A percentile compares a stretch with the other conserved stretches of the same genome.
Evolutionary conservation across 2,113 vertebrate genomes (phyloP).

Genomic region (Lophochroa leadbeateri): DNA sequence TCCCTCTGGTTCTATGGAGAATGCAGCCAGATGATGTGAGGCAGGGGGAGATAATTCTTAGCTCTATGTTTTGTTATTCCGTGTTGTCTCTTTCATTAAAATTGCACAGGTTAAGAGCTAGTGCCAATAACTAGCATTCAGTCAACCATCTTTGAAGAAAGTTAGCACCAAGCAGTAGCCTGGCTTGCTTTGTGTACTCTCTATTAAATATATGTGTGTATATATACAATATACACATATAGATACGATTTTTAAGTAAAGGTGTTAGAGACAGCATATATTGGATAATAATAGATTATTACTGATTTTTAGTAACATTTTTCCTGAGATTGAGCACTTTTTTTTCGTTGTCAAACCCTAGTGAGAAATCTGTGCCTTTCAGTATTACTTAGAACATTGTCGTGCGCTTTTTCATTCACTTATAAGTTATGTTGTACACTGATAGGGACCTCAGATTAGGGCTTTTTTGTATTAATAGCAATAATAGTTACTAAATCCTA

Average conservation of each 20-base stretch:
- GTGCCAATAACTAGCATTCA: neutral
- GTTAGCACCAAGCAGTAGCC: neutral
- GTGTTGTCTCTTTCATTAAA: slow-evolving; percentile 49
- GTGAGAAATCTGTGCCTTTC: neutral
- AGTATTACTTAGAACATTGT: neutral
- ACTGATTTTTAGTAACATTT: neutral
- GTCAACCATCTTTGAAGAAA: neutral
- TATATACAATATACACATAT: accelerated
- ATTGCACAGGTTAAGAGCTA: slow-evolving; percentile 41
- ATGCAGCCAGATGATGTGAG: slow-evolving; percentile 82
- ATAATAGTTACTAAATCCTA: neutral
- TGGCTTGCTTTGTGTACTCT: neutral
- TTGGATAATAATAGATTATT: neutral
- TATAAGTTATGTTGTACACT: neutral
- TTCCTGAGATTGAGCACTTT: neutral
- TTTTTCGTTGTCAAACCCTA: neutral
- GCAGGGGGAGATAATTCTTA: neutral
- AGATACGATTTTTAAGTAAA: neutral
- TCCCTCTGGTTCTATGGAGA: slow-evolving; percentile 91
- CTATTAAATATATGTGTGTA: accelerated
- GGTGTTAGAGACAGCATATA: neutral
- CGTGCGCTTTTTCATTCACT: neutral
- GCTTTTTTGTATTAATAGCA: neutral
- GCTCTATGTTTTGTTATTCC: slow-evolving; percentile 59
- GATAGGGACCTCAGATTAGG: neutral